Evolutionary conservation across 2,113 vertebrate species (phyloP).

Genomic region (Protomyctophum bolini): DNA sequence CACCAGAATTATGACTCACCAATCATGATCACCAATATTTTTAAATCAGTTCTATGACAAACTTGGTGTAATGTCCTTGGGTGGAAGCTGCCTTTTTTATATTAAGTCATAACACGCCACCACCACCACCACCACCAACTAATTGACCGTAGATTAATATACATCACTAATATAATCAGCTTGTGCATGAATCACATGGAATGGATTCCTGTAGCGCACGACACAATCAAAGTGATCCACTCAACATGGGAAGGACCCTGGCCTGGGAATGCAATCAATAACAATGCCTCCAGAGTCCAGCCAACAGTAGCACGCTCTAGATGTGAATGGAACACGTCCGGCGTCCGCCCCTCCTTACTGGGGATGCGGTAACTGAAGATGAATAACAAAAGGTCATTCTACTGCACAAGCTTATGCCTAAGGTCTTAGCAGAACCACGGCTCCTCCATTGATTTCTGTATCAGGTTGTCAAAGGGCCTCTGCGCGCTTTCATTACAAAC

Average conservation of each 20-base stretch:
- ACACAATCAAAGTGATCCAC: slow-evolving; percentile 10
- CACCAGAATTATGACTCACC: too few relatives aligned
- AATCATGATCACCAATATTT: too few relatives aligned
- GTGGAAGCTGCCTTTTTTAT: too few relatives aligned
- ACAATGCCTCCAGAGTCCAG: neutral
- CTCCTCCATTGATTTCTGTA: slow-evolving; percentile 49
- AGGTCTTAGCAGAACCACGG: slow-evolving; percentile 19
- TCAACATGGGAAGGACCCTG: slow-evolving; percentile 8
- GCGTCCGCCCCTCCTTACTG: neutral
- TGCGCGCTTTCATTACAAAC: slow-evolving; percentile 54
- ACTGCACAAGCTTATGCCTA: slow-evolving; percentile 12
- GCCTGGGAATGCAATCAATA: slow-evolving; percentile 5
- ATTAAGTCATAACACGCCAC: too few relatives aligned
- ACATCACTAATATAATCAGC: too few relatives aligned
- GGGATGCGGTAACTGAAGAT: neutral
- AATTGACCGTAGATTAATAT: too few relatives aligned
- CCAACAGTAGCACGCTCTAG: neutral
- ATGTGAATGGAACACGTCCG: slow-evolving; percentile 26
- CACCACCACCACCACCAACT: too few relatives aligned
- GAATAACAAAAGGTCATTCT: slow-evolving; percentile 39
- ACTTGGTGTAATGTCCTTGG: too few relatives aligned
- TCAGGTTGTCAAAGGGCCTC: slow-evolving; percentile 32
- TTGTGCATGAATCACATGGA: slow-evolving; percentile 27
- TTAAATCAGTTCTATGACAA: too few relatives aligned
- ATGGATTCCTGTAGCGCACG: slow-evolving; percentile 1